A percentile compares a stretch with the other conserved stretches of the same genome.
Evolutionary conservation across 2,888 invertebrate genomes (phyloP).

Genomic region (Nomada ferruginata): DNA sequence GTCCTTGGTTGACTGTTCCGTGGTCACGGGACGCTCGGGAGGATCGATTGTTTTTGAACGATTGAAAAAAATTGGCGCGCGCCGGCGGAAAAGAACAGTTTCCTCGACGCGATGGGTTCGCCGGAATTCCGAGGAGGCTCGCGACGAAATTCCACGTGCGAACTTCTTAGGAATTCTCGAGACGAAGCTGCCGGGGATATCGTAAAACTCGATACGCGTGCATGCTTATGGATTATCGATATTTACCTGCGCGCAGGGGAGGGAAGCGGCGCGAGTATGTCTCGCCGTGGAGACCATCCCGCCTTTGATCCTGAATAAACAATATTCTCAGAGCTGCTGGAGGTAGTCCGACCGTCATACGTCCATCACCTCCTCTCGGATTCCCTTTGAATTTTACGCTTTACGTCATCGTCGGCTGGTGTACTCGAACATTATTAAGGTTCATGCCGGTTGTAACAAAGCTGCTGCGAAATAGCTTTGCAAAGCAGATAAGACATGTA

Average conservation of each 20-base stretch:
- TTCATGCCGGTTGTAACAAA: conserved; percentile 53
- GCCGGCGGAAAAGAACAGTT: conserved; percentile 1
- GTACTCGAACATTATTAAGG: conserved; percentile 75
- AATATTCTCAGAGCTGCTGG: conserved; percentile 45
- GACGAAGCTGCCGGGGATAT: conserved; percentile 21
- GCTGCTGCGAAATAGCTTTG: conserved; percentile 56
- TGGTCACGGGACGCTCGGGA: no score
- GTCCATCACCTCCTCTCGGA: conserved; percentile 70
- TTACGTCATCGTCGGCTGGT: conserved; percentile 70
- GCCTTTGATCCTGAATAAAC: conserved; percentile 66
- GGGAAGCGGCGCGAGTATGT: neutral
- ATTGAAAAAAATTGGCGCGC: no score
- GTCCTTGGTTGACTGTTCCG: neutral
- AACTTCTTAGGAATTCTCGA: conserved; percentile 55
- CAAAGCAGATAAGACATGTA: conserved; percentile 70
- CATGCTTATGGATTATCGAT: conserved; percentile 67
- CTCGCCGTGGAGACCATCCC: conserved; percentile 15
- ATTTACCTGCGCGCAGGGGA: conserved; percentile 37
- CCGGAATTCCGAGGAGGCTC: conserved; percentile 41
- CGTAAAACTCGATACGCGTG: conserved; percentile 61
- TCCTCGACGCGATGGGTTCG: conserved; percentile 18
- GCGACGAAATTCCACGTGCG: conserved; percentile 53
- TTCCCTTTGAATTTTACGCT: conserved; percentile 81
- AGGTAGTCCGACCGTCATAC: conserved; percentile 67
- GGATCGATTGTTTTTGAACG: no score